These are phyloP conservation scores for Lepus oiostolus DNA, from an alignment of 2,797 vertebrate genomes.

Conservation along the genomic window DNA sequence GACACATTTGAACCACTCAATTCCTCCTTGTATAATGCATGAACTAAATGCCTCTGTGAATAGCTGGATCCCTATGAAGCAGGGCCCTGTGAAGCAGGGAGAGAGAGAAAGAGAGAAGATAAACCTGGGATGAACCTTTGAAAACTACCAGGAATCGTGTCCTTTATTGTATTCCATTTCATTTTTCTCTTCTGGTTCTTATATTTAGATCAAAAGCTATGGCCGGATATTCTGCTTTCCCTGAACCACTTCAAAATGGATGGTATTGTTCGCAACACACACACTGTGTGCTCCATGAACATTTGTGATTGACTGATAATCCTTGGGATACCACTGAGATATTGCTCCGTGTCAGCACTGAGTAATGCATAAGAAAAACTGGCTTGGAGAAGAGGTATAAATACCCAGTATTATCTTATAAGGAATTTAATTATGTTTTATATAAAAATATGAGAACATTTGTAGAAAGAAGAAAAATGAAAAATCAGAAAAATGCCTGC, in stretches of 20 bases:
- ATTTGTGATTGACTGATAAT: constrained; percentile 72
- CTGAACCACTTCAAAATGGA: constrained; percentile 55
- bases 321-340: constrained; percentile 38
- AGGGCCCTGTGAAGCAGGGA: neutral
- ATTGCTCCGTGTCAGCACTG: constrained; percentile 33
- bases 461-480: constrained; percentile 65
- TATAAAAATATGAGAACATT: constrained; percentile 68
- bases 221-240: constrained; percentile 40
- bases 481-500: constrained; percentile 17
- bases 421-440: constrained; percentile 58
- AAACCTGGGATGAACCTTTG: constrained; percentile 16
- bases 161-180: constrained; percentile 50
- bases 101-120: neutral
- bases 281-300: neutral
- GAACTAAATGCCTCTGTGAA: constrained; percentile 44
- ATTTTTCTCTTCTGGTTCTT: constrained; percentile 50
- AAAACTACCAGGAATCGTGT: neutral
- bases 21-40: constrained; percentile 61
- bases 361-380: constrained; percentile 72
- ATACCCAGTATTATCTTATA: constrained; percentile 67
- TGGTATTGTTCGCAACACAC: neutral
- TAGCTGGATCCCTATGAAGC: neutral
- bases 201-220: constrained; percentile 24
- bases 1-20: constrained; percentile 35
- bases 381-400: constrained; percentile 56